A percentile compares a stretch with the other conserved stretches of the same genome.
phyloP scores from a whole-genome alignment of 2,888 invertebrate genomes.

The Tholera decimalis region DNA sequence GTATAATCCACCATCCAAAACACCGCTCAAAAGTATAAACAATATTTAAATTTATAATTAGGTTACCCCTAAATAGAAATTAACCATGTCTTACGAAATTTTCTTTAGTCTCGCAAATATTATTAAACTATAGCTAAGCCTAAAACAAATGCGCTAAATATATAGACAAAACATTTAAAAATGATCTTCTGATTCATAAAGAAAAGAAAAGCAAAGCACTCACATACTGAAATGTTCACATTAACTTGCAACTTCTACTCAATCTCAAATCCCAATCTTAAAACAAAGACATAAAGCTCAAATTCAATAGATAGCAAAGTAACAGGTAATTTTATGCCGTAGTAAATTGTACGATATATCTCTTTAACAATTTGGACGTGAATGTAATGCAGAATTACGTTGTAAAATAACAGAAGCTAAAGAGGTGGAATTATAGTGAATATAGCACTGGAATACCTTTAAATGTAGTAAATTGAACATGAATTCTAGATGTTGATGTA shows the following conservation, averaged over 20 bases:
- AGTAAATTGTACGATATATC: constrained; percentile 44
- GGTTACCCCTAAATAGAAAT: no score
- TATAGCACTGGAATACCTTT: constrained; percentile 4
- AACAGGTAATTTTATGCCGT: constrained; percentile 50
- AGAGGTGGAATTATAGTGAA: constrained; percentile 24
- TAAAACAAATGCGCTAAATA: constrained; percentile 6
- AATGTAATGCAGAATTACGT: constrained; percentile 28
- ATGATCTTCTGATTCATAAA: constrained; percentile 13
- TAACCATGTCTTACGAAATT: no score
- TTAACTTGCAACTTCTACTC: constrained; percentile 1
- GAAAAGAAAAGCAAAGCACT: constrained; percentile 29
- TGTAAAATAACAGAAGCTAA: constrained; percentile 23
- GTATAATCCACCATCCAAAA: no score
- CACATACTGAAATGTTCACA: constrained; percentile 14
- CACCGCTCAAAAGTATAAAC: no score
- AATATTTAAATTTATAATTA: no score
- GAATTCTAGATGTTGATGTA: neutral
- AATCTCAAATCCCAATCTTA: constrained; percentile 29
- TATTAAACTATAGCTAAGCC: constrained; percentile 25
- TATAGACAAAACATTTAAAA: constrained; percentile 1
- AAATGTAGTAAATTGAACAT: constrained; percentile 3
- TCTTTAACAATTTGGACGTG: constrained; percentile 41
- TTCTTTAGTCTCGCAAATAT: constrained; percentile 1
- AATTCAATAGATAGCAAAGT: constrained; percentile 19
- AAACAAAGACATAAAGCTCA: constrained; percentile 18